Evolutionary conservation across 2,797 vertebrate genomes (phyloP), one percentile per base, ranked within the genome.

Genomic region (Notoglanidium macrostoma): DNA sequence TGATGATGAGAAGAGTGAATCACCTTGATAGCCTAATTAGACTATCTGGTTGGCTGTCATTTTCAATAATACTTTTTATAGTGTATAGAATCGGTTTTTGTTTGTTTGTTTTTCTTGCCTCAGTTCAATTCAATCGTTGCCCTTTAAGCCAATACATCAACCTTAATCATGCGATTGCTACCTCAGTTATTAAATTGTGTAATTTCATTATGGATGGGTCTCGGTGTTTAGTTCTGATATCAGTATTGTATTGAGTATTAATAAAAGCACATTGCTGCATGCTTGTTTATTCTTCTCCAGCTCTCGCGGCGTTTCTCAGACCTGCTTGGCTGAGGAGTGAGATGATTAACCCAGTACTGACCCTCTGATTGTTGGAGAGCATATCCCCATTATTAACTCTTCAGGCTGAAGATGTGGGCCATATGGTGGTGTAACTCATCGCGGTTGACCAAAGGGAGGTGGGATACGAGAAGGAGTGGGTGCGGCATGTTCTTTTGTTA

Each of bases 371-470:
- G 86, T 87, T 83, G 68, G 84, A 91, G 89, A 90, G 87, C 83
- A 67, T 65, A 46, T 68, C 87, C 35, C 89, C 89, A 89, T 90
- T 87, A 87, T 91, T 89, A 91, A 88, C 83, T 90, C 84, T 76
- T 83, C 61, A 67, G 88, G 59, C 84, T 87, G 85, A 84, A 89
- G 90, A 88, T 88, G 67, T 81, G 83, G 83, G 87, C 89, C 91
- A 91, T 90, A 91, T 92, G 90, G 91, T 87, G 77, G 78, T 90
- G 87, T 89, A 89, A 90, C 90, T 90, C 90, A 89, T 90, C 87
- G 79, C 80, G 54, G 78, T 89, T 90, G 86, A 90, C 86, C 68
- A 88, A 59, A 80, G 73, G 79, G 86, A 89, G 80, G 61, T 74
- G 32, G 73, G 61, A 67, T 55, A 59, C 54, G 55, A 79, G 80